Evolutionary conservation across 2,113 vertebrate species (phyloP).

Genomic region (Jaculus jaculus): DNA sequence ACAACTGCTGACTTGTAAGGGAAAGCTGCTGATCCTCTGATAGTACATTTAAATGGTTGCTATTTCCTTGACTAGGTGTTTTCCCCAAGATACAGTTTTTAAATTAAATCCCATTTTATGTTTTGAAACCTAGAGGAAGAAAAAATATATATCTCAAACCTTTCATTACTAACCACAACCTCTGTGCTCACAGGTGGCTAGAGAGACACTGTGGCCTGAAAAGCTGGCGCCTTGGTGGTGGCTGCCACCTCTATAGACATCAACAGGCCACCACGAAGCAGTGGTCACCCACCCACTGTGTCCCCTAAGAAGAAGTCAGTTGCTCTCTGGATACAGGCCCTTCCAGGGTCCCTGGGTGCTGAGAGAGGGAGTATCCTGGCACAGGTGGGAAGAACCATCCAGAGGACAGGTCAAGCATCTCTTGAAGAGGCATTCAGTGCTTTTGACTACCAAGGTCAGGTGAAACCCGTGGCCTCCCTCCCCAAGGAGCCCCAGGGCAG

Average conservation of each 20-base stretch:
- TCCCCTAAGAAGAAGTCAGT: background rate
- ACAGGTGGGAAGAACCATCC: no score
- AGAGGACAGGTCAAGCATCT: background rate
- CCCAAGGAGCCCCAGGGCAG: background rate
- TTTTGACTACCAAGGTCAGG: background rate
- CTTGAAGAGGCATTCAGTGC: background rate
- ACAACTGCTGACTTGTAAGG: slow-evolving; percentile 10
- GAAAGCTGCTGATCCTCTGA: slow-evolving; percentile 47
- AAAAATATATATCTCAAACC: background rate
- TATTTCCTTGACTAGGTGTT: slow-evolving; percentile 37
- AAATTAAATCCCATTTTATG: slow-evolving; percentile 25
- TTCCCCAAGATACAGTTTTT: slow-evolving; percentile 11
- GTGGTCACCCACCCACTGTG: no score
- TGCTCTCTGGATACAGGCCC: background rate
- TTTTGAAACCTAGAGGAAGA: slow-evolving; percentile 42
- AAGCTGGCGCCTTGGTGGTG: background rate
- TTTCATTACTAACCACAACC: background rate
- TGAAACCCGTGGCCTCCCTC: background rate
- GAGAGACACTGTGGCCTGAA: background rate
- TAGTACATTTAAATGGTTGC: slow-evolving; percentile 40
- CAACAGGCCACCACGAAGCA: background rate
- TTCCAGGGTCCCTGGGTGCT: background rate
- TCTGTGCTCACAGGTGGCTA: slow-evolving; percentile 20
- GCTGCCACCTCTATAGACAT: background rate
- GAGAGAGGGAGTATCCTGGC: background rate